These are phyloP conservation scores for Cromileptes altivelis DNA, from an alignment of 2,113 vertebrate species.

Conservation along the genomic window DNA sequence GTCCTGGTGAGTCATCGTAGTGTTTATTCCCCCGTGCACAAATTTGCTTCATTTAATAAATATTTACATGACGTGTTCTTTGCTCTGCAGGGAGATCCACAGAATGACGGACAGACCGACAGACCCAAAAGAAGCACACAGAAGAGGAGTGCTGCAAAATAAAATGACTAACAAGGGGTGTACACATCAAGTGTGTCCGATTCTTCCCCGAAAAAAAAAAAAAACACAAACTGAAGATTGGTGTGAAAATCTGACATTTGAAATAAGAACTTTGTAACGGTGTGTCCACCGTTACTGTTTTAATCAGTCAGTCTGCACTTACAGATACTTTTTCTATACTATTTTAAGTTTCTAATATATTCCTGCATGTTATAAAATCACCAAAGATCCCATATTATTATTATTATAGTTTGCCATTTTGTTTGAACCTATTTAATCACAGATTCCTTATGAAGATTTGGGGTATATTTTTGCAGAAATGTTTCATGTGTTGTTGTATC, in stretches of 20 bases:
- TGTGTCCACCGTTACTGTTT: constrained; percentile 43
- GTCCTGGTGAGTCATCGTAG: constrained; percentile 64
- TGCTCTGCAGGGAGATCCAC: constrained; percentile 70
- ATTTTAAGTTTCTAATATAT: constrained; percentile 76
- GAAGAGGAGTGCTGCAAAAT: constrained; percentile 30
- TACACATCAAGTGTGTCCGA: constrained; percentile 4
- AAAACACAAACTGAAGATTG: constrained; percentile 18
- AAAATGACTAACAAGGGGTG: constrained; percentile 12
- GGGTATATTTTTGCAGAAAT: constrained; percentile 80
- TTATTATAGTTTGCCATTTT: constrained; percentile 57
- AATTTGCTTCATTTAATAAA: neutral
- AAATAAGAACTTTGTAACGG: constrained; percentile 24
- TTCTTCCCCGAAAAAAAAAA: constrained; percentile 9
- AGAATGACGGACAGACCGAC: constrained; percentile 42
- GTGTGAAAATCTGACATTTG: constrained; percentile 28
- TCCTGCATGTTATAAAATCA: constrained; percentile 68
- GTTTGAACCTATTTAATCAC: constrained; percentile 77
- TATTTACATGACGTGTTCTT: neutral
- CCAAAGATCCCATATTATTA: constrained; percentile 48
- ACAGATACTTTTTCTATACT: constrained; percentile 47
- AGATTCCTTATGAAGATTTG: constrained; percentile 70
- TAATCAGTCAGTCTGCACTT: constrained; percentile 40
- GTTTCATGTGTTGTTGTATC: constrained; percentile 66
- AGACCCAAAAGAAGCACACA: constrained; percentile 51
- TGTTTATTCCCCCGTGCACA: neutral